Conservation (phyloP, 2,888 invertebrate genomes). For the Thalpophila matura region DNA sequence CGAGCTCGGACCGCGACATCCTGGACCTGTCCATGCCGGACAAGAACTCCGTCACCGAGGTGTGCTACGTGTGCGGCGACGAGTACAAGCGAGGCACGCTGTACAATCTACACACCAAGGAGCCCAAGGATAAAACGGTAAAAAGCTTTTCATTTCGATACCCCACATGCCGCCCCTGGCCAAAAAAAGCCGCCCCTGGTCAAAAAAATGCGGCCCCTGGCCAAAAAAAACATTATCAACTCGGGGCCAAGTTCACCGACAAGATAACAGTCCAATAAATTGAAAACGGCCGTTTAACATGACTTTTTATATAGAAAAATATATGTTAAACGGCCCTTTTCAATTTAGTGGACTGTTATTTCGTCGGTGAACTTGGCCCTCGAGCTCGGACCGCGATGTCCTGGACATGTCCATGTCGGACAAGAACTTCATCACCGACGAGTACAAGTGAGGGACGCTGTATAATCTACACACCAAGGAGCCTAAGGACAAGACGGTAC, state of each 20-base stretch:
- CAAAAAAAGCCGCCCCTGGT: background rate
- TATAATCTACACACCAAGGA: slow-evolving; percentile 92
- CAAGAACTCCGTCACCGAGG: slow-evolving; percentile 97
- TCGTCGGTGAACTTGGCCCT: slow-evolving; percentile 88
- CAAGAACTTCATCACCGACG: slow-evolving; percentile 97
- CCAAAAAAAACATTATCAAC: background rate
- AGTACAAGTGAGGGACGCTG: slow-evolving; percentile 95
- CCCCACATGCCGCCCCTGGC: background rate
- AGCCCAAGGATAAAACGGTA: slow-evolving; percentile 90
- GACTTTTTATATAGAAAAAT: too few species aligned
- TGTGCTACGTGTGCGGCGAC: slow-evolving; percentile 97
- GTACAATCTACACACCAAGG: slow-evolving; percentile 92
- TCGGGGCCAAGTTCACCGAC: too few species aligned
- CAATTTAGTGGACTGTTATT: too few species aligned
- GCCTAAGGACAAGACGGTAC: slow-evolving; percentile 89
- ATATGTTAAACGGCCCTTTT: too few species aligned
- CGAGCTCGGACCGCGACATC: slow-evolving; percentile 94
- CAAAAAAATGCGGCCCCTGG: background rate
- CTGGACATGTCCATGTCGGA: slow-evolving; percentile 97
- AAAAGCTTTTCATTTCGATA: too few species aligned
- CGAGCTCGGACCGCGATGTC: slow-evolving; percentile 94
- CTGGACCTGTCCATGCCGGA: slow-evolving; percentile 97
- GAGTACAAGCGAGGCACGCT: slow-evolving; percentile 96
- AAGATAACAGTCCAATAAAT: too few species aligned
- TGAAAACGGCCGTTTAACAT: too few species aligned